These are phyloP conservation scores for Drosophila mercatorum DNA, from an alignment of 2,888 invertebrate species.

Conservation along the genomic window DNA sequence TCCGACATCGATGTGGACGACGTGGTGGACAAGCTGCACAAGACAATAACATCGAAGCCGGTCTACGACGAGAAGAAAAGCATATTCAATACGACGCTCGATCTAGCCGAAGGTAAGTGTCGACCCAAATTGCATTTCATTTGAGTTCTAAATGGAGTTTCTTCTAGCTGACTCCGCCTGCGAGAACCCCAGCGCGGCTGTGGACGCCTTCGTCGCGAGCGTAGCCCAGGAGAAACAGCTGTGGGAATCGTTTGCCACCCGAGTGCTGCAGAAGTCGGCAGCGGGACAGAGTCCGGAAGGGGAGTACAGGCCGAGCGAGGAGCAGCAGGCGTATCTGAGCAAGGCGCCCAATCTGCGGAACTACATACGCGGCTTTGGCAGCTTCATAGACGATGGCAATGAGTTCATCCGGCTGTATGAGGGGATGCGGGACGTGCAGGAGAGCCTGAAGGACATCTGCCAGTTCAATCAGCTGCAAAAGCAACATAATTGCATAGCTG, in stretches of 20 bases:
- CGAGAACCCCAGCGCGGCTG: neutral
- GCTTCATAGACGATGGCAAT: conserved; percentile 64
- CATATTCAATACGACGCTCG: conserved; percentile 31
- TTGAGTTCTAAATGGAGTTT: neutral
- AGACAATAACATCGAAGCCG: conserved; percentile 18
- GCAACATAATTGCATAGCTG: conserved; percentile 31
- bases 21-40: conserved; percentile 28
- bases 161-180: conserved; percentile 5
- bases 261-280: conserved; percentile 17
- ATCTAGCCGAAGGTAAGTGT: conserved; percentile 13
- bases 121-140: neutral
- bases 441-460: conserved; percentile 57
- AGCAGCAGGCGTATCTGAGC: conserved; percentile 71
- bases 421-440: conserved; percentile 57
- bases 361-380: conserved; percentile 66
- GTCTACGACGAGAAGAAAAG: conserved; percentile 9
- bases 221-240: conserved; percentile 60
- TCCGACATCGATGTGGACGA: conserved; percentile 43
- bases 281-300: neutral
- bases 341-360: conserved; percentile 65
- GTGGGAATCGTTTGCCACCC: conserved; percentile 54
- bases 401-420: conserved; percentile 64
- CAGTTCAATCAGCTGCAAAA: conserved; percentile 30
- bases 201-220: conserved; percentile 44
- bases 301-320: conserved; percentile 48